Evolutionary conservation across 2,113 vertebrate species (phyloP).

Genomic region (Arvicanthis niloticus): DNA sequence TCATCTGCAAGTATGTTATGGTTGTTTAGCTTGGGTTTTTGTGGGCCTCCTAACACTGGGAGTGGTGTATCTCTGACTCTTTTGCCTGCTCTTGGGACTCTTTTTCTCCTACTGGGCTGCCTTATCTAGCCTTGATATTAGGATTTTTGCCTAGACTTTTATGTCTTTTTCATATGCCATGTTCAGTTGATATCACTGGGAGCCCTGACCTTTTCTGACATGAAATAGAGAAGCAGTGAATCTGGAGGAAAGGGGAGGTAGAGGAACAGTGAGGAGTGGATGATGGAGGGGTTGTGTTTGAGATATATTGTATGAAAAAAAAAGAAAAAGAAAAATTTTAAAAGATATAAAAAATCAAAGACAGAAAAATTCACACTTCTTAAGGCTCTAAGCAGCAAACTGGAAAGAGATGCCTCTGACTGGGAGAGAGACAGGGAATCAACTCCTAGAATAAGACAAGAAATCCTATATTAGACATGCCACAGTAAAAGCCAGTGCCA

Average conservation of each 20-base stretch:
- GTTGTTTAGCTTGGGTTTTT: background rate
- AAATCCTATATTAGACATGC: background rate
- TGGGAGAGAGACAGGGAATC: background rate
- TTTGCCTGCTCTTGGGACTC: background rate
- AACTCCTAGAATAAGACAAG: background rate
- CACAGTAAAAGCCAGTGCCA: background rate
- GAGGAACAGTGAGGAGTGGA: too few relatives aligned
- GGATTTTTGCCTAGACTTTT: background rate
- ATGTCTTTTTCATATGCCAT: too few relatives aligned
- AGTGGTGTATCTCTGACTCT: background rate
- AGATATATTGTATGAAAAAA: too few relatives aligned
- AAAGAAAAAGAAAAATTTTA: too few relatives aligned
- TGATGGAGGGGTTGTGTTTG: too few relatives aligned
- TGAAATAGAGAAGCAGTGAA: too few relatives aligned
- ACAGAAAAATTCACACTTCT: background rate
- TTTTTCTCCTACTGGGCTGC: background rate
- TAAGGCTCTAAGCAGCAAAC: background rate
- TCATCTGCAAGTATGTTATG: background rate
- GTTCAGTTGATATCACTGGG: too few relatives aligned
- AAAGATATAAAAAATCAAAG: too few relatives aligned
- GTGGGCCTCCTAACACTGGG: background rate
- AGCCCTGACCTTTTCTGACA: too few relatives aligned
- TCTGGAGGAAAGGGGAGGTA: too few relatives aligned
- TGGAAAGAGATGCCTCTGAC: background rate
- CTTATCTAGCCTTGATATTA: background rate